Conservation (phyloP, 1,140 invertebrate species). For the Marisa cornuarietis region DNA sequence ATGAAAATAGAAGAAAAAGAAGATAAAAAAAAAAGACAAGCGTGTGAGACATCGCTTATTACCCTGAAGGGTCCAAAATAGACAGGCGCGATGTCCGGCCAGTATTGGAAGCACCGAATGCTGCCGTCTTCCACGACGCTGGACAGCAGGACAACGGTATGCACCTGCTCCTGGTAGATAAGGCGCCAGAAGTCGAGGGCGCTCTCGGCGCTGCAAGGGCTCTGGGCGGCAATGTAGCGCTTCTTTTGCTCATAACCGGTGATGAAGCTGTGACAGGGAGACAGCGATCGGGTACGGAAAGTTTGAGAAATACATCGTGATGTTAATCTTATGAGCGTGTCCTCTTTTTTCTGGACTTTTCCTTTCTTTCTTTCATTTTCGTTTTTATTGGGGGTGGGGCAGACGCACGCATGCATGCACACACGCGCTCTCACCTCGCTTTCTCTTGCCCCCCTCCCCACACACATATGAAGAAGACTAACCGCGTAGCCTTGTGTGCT, state of each 20-base stretch:
- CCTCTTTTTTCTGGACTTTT: too few relatives aligned
- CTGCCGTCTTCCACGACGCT: constrained; percentile 12
- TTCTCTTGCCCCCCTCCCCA: too few relatives aligned
- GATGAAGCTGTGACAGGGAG: not conserved
- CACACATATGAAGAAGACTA: too few relatives aligned
- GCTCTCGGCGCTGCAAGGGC: not conserved
- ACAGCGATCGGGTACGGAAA: not conserved
- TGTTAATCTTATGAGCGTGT: too few relatives aligned
- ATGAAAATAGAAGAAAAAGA: too few relatives aligned
- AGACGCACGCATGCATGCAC: too few relatives aligned
- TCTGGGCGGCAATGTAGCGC: constrained; percentile 14
- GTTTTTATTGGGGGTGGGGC: too few relatives aligned
- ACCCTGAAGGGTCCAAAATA: constrained; percentile 12
- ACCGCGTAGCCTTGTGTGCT: too few relatives aligned
- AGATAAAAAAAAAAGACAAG: too few relatives aligned
- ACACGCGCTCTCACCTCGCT: too few relatives aligned
- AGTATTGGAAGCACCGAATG: constrained; percentile 6
- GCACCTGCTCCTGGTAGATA: constrained; percentile 3
- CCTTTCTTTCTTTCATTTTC: too few relatives aligned
- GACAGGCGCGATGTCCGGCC: constrained; percentile 2
- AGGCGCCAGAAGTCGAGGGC: constrained; percentile 12
- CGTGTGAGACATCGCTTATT: not conserved
- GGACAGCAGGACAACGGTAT: constrained; percentile 6
- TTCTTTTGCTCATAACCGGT: constrained; percentile 4
- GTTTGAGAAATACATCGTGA: too few relatives aligned